A percentile compares a stretch with the other conserved stretches of the same genome.
Evolutionary conservation across 2,113 vertebrate species (phyloP).

Genomic region (Cochlearius cochlearius): DNA sequence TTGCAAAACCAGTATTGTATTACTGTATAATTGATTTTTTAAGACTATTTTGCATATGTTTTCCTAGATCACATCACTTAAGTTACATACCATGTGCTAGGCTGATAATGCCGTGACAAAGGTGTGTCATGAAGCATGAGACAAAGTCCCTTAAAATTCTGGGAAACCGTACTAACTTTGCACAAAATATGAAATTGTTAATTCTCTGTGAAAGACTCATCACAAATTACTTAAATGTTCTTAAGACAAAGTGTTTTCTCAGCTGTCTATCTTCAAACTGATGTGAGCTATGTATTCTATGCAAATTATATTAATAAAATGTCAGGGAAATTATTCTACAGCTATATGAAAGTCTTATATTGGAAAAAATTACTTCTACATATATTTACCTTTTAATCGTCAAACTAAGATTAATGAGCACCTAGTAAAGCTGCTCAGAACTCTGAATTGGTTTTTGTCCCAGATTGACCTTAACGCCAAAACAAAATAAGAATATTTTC

Average conservation of each 20-base stretch:
- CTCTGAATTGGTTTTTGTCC: neutral
- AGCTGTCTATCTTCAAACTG: neutral
- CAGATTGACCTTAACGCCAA: neutral
- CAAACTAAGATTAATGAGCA: neutral
- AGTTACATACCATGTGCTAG: neutral
- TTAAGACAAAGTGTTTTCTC: neutral
- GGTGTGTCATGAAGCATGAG: neutral
- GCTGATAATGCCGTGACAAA: neutral
- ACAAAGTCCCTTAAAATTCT: neutral
- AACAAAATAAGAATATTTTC: neutral
- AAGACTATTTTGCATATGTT: slow-evolving; percentile 61
- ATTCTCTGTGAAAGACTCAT: neutral
- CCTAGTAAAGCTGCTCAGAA: neutral
- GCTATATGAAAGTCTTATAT: neutral
- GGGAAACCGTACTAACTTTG: neutral
- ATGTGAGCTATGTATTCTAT: neutral
- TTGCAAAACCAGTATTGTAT: slow-evolving; percentile 69
- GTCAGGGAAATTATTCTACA: neutral
- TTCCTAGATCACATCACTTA: slow-evolving; percentile 50
- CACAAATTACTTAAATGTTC: neutral
- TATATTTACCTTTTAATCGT: neutral
- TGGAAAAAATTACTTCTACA: neutral
- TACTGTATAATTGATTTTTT: slow-evolving; percentile 74
- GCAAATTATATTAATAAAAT: neutral
- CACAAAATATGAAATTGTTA: neutral